Percentiles rank a stretch among this genome's conserved stretches.
Conservation (phyloP, 1,140 invertebrate genomes). For the Spodoptera litura region DNA sequence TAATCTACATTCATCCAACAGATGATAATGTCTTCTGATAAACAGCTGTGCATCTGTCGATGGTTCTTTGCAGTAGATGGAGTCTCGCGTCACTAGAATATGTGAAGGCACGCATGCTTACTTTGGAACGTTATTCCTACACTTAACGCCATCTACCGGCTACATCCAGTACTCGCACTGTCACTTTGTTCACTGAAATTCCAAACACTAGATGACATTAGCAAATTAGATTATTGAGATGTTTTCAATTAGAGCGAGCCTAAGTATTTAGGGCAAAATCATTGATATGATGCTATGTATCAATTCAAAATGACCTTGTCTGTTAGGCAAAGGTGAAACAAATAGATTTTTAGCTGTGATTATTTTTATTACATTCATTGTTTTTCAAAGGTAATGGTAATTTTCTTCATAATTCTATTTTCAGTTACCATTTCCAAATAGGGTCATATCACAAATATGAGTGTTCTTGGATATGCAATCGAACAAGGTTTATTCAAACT, state of each 20-base stretch:
- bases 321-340: no score
- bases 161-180: not conserved
- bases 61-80: not conserved
- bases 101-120: constrained; percentile 6
- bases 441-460: no score
- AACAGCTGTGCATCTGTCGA: constrained; percentile 36
- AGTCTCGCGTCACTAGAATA: constrained; percentile 9
- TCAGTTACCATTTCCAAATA: no score
- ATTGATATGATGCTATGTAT: not conserved
- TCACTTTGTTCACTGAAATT: constrained; percentile 1
- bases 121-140: not conserved
- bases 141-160: constrained; percentile 36
- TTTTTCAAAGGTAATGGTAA: no score
- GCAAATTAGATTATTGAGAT: constrained; percentile 18
- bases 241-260: constrained; percentile 29
- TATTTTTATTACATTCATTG: no score
- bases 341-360: no score
- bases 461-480: not conserved
- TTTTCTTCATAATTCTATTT: no score
- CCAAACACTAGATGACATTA: constrained; percentile 28
- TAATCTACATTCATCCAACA: not conserved
- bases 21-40: constrained; percentile 5
- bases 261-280: constrained; percentile 31
- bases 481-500: constrained; percentile 35
- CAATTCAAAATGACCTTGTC: constrained; percentile 21